Evolutionary conservation across 1,140 invertebrate genomes (phyloP).

Genomic region (Listronotus oregonensis): DNA sequence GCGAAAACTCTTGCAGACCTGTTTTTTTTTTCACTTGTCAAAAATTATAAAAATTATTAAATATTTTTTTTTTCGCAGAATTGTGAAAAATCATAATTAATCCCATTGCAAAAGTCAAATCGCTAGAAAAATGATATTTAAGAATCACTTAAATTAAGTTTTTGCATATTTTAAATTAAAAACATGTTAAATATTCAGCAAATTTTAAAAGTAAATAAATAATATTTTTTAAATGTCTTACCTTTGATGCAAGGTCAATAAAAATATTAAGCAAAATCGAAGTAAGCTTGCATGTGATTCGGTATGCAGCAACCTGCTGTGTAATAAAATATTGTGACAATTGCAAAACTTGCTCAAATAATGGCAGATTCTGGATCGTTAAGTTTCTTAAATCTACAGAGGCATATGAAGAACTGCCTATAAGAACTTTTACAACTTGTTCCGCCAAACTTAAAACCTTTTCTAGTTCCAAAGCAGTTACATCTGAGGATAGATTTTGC

Average conservation of each 20-base stretch:
- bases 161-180: too few relatives aligned
- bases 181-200: too few relatives aligned
- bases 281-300: conserved; percentile 80
- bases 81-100: too few relatives aligned
- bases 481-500: conserved; percentile 64
- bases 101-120: too few relatives aligned
- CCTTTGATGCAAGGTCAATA: conserved; percentile 80
- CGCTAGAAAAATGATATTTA: too few relatives aligned
- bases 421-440: conserved; percentile 31
- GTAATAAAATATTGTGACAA: conserved; percentile 79
- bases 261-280: conserved; percentile 85
- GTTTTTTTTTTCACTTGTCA: too few relatives aligned
- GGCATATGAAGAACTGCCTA: conserved; percentile 10
- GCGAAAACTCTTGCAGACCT: too few relatives aligned
- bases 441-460: conserved; percentile 49
- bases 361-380: conserved; percentile 60
- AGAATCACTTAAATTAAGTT: too few relatives aligned
- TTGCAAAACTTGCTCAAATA: conserved; percentile 79
- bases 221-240: conserved; percentile 45
- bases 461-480: conserved; percentile 61
- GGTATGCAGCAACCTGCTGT: conserved; percentile 74
- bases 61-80: too few relatives aligned
- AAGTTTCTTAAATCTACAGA: conserved; percentile 33
- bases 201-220: too few relatives aligned
- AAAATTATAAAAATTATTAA: too few relatives aligned